Conservation (phyloP, 2,888 invertebrate species). For the Rhagium mordax region DNA sequence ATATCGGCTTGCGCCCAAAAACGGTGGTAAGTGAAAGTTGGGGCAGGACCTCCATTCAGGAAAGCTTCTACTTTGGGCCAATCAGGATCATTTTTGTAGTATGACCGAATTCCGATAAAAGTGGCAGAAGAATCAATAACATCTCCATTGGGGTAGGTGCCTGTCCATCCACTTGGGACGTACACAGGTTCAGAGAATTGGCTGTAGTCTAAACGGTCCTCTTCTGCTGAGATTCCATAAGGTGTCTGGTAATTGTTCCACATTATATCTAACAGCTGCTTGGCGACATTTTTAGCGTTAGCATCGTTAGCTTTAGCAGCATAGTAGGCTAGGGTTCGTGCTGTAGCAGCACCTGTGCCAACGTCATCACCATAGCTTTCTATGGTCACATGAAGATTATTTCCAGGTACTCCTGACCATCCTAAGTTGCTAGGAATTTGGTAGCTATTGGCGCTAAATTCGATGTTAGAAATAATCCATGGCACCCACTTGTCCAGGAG, state of each 20-base stretch:
- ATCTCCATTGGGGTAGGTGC: slow-evolving; percentile 54
- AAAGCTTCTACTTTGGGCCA: slow-evolving; percentile 51
- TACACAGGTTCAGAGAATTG: slow-evolving; percentile 46
- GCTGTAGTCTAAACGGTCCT: slow-evolving; percentile 40
- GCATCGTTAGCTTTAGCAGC: slow-evolving; percentile 51
- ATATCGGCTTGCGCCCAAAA: slow-evolving; percentile 57
- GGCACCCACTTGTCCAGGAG: slow-evolving; percentile 51
- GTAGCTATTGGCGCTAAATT: slow-evolving; percentile 37
- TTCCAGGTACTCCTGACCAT: slow-evolving; percentile 49
- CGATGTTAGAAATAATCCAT: slow-evolving; percentile 47
- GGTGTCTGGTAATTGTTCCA: slow-evolving; percentile 45
- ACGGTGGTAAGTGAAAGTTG: slow-evolving; percentile 52
- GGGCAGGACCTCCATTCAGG: slow-evolving; percentile 51
- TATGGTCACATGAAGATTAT: slow-evolving; percentile 43
- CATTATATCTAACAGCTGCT: slow-evolving; percentile 50
- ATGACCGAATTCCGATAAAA: slow-evolving; percentile 51
- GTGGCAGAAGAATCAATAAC: slow-evolving; percentile 51
- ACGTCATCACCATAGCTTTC: slow-evolving; percentile 43
- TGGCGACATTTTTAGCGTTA: slow-evolving; percentile 47
- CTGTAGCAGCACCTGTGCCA: slow-evolving; percentile 51
- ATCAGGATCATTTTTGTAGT: slow-evolving; percentile 53
- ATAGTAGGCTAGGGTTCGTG: slow-evolving; percentile 52
- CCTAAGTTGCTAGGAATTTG: slow-evolving; percentile 42
- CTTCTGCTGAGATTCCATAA: slow-evolving; percentile 46
- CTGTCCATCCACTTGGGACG: slow-evolving; percentile 52